These are phyloP conservation scores for Erpetoichthys calabaricus DNA, from an alignment of 2,797 vertebrate genomes.

Conservation along the genomic window DNA sequence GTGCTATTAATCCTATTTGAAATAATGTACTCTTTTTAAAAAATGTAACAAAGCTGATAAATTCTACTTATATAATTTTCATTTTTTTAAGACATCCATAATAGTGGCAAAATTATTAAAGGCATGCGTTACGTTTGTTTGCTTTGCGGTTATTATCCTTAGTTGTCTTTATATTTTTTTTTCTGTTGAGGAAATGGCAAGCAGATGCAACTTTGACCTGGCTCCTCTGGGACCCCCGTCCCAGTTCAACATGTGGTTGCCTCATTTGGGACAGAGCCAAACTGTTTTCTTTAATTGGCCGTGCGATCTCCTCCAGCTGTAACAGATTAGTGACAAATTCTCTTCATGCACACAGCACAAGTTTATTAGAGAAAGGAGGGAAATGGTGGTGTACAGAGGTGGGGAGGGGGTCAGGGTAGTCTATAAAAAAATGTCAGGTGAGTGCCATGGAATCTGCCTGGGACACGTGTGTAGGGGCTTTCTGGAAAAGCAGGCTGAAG, in stretches of 20 bases:
- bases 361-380: too few species aligned
- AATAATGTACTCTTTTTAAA: too few species aligned
- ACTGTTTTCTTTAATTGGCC: constrained; percentile 66
- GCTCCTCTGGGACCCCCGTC: constrained; percentile 38
- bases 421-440: constrained; percentile 1
- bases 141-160: constrained; percentile 30
- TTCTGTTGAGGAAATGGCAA: constrained; percentile 62
- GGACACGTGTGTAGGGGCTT: too few species aligned
- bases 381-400: too few species aligned
- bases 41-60: too few species aligned
- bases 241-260: constrained; percentile 65
- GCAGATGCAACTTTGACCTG: constrained; percentile 49
- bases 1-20: too few species aligned
- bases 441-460: neutral
- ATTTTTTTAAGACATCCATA: too few species aligned
- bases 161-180: constrained; percentile 14
- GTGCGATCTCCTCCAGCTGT: constrained; percentile 66
- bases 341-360: constrained; percentile 29
- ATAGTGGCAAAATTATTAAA: constrained; percentile 14
- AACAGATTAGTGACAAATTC: constrained; percentile 64
- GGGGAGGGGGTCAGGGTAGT: too few species aligned
- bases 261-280: constrained; percentile 57
- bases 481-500: too few species aligned
- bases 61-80: too few species aligned
- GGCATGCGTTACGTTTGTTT: constrained; percentile 25